Conservation (phyloP, 1,140 invertebrate species). For the Drosophila miranda region DNA sequence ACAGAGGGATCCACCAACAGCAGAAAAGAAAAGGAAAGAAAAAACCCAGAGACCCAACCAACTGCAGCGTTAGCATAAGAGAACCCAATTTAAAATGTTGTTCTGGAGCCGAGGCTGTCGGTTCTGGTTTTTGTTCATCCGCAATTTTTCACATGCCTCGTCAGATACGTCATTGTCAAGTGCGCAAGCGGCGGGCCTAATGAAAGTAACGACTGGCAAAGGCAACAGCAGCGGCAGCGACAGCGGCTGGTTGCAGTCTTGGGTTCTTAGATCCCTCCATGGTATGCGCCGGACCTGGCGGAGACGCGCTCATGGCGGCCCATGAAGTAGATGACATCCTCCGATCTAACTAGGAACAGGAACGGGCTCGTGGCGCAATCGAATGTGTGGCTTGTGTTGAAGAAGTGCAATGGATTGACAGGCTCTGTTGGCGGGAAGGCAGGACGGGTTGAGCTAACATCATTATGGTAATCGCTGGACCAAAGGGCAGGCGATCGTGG, state of each 20-base stretch:
- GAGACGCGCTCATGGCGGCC: conserved; percentile 1
- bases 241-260: conserved; percentile 14
- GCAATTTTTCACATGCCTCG: conserved; percentile 77
- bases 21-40: conserved; percentile 15
- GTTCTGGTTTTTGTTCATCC: conserved; percentile 44
- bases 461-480: conserved; percentile 43
- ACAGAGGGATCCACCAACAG: conserved; percentile 35
- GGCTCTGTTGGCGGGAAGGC: conserved; percentile 5
- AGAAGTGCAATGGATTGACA: conserved; percentile 34
- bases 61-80: conserved; percentile 21
- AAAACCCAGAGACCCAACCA: background rate
- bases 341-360: conserved; percentile 11
- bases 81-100: conserved; percentile 66
- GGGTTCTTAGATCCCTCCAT: background rate
- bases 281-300: background rate
- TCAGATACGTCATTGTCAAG: conserved; percentile 79
- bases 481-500: background rate
- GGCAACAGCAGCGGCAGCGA: conserved; percentile 24
- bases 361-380: conserved; percentile 15
- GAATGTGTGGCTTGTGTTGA: conserved; percentile 19
- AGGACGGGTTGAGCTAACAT: conserved; percentile 7
- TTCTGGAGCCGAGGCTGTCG: conserved; percentile 34
- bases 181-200: conserved; percentile 52
- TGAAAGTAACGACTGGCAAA: conserved; percentile 67
- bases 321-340: conserved; percentile 36